phyloP scores from a whole-genome alignment of 2,113 vertebrate genomes.

The Chionodraco myersi region DNA sequence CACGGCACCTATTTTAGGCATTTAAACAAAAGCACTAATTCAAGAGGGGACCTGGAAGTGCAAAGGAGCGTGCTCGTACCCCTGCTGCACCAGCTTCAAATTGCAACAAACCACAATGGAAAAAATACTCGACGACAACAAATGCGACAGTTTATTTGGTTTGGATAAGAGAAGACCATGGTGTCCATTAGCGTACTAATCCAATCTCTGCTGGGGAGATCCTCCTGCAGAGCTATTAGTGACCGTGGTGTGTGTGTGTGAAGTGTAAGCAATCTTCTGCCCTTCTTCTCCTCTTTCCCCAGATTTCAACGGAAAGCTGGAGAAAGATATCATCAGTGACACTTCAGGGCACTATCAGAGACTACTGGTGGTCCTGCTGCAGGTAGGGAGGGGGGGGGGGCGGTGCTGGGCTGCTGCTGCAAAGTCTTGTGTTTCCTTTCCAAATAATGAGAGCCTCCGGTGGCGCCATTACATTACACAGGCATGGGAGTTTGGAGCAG shows the following conservation, averaged over 20 bases:
- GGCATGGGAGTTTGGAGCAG: conserved; percentile 54
- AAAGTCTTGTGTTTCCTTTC: conserved; percentile 47
- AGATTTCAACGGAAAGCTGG: conserved; percentile 91
- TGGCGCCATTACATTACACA: conserved; percentile 70
- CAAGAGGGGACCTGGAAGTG: no score
- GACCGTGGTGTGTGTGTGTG: conserved; percentile 9
- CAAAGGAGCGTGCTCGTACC: no score
- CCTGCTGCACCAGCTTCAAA: no score
- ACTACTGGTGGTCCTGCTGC: conserved; percentile 92
- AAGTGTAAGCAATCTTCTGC: conserved; percentile 53
- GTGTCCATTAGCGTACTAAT: conserved; percentile 40
- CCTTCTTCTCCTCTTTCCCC: conserved; percentile 67
- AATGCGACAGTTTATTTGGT: conserved; percentile 49
- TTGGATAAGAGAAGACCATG: conserved; percentile 12
- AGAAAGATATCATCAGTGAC: conserved; percentile 91
- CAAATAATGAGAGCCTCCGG: conserved; percentile 57
- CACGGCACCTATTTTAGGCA: no score
- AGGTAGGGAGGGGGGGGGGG: conserved; percentile 82
- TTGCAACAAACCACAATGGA: conserved; percentile 9
- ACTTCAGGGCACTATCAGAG: conserved; percentile 93
- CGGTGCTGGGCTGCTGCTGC: no score
- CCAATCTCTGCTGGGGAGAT: conserved; percentile 33
- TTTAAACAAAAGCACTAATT: no score
- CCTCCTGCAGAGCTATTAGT: conserved; percentile 37
- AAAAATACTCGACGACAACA: conserved; percentile 11